Base-by-base conservation (phyloP, 2,888 invertebrate species). In the Drosophila putrida region DNA sequence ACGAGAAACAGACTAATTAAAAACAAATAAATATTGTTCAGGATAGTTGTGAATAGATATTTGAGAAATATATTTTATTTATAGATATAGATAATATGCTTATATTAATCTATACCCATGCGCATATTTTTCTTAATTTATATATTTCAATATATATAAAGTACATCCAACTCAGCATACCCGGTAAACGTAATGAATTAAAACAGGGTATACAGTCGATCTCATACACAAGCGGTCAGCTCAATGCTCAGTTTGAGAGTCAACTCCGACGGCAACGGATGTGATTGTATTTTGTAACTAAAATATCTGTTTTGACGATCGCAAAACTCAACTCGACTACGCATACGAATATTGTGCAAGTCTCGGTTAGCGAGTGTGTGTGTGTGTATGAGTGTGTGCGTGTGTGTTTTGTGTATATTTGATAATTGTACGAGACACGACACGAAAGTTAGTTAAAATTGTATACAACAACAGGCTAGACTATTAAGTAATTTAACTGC, bases 261-360 rank as follows among this genome's bases (percentile, higher is more conserved):
- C 41, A 58, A 69, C 70, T 63, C 71, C 43, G 60, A 47, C 74
- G 86, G 53, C 50, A 54, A 41, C 67, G 53, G 75, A 58, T 61
- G 85, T 71, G 57, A 20, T 20, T 20, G 20, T 20, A 20, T 20
- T 20, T 10, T 9, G 25, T 27, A 27, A 27, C 36, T 35, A 5
- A 41, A n/a, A 54, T 43, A 15, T 15, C 15, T 38, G 13, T 15
- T 28, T n/a, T 33, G 9, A 41, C 20, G 36, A 67, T 46, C 36
- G 50, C n/a, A 28, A 1, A 33, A 43, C 46, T 60, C 49, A 59
- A n/a, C n/a, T 20, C 3, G 20, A 20, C 39, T 46, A 36, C 46
- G 46, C 39, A 41, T 41, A 11, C 39, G 13, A 28, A 8, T 54
- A 68, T 80, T 80, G 84, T 73, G 78, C 81, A 87, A 82, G 77